Evolutionary conservation across 2,888 invertebrate genomes (phyloP), one percentile per base, ranked within the genome.

Genomic region (Nomada goodeniana): DNA sequence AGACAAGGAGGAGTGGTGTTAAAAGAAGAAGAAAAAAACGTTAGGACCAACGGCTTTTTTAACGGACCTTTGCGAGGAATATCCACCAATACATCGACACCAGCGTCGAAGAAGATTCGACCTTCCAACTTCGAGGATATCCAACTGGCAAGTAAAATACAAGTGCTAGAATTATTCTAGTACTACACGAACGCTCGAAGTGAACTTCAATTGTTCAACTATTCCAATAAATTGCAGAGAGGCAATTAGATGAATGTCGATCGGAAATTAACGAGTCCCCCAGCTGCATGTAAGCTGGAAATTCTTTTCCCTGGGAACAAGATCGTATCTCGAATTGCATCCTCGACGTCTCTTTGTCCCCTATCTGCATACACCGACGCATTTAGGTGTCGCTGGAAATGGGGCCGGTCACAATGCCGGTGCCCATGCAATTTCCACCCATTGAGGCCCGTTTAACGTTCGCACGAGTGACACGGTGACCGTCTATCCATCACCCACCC

Each of bases 401-500:
- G 44, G 76, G 50, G 42, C 70, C 47, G 61, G 18, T 52, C 61
- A 88, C 87, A 87, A 88, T 85, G 81, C 61, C 65, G 59, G 57
- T 74, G 85, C 83, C 89, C 75, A 83, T 88, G 89, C 89, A 90
- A 91, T 89, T 89, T 90, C 88, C 81, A 82, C 42, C 80, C 76
- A 90, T 91, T 86, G 80, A 84, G 74, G 69, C 83, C 85, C 86
- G 89, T 89, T 91, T 89, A 91, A 87, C 87, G 88, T 89, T 87
- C 84, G 89, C 87, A 84, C 87, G 87, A 88, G 86, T 90, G 89
- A 89, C 90, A 90, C 89, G 87, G 90, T 90, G 86, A 91, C 89
- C 89, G 89, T 91, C 92, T 91, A 93, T 93, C 92, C 91, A 93
- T 93, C 93, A 93, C 92, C 92, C 92, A 91, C 88, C 83, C 90